A percentile compares a stretch with the other conserved stretches of the same genome.
Conservation (phyloP, 2,888 invertebrate species). For the Xylophagus ater region DNA sequence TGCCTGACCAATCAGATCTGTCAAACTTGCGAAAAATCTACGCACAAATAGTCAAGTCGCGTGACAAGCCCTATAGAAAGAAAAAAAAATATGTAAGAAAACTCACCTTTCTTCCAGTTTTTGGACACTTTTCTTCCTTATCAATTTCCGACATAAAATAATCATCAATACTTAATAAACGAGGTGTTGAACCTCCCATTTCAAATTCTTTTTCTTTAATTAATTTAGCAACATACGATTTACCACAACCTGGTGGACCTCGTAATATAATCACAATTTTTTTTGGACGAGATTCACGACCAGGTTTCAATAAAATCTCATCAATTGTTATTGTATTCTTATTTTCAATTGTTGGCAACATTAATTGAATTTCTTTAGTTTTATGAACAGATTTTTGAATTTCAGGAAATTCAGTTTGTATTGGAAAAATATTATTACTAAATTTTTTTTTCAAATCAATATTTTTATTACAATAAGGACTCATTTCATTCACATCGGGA, state of each 20-base stretch:
- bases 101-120: slow-evolving; percentile 34
- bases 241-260: slow-evolving; percentile 91
- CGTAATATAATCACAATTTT: slow-evolving; percentile 77
- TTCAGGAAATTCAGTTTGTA: no score
- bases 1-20: no score
- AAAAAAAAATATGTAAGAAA: slow-evolving; percentile 7
- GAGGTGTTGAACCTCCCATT: slow-evolving; percentile 76
- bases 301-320: slow-evolving; percentile 71
- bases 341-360: slow-evolving; percentile 31
- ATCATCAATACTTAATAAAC: slow-evolving; percentile 89
- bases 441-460: no score
- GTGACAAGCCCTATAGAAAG: no score
- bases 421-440: no score
- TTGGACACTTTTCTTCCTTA: slow-evolving; percentile 43
- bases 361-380: no score
- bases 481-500: neutral
- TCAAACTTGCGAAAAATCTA: no score
- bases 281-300: slow-evolving; percentile 63
- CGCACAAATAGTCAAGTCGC: no score
- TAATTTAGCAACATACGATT: slow-evolving; percentile 78
- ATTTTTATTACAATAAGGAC: no score
- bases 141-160: slow-evolving; percentile 88
- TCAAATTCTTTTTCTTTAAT: slow-evolving; percentile 75
- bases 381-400: no score
- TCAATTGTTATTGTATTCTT: slow-evolving; percentile 56